Base-by-base conservation (phyloP, 2,113 vertebrate species). In the Erpornis zantholeuca region DNA sequence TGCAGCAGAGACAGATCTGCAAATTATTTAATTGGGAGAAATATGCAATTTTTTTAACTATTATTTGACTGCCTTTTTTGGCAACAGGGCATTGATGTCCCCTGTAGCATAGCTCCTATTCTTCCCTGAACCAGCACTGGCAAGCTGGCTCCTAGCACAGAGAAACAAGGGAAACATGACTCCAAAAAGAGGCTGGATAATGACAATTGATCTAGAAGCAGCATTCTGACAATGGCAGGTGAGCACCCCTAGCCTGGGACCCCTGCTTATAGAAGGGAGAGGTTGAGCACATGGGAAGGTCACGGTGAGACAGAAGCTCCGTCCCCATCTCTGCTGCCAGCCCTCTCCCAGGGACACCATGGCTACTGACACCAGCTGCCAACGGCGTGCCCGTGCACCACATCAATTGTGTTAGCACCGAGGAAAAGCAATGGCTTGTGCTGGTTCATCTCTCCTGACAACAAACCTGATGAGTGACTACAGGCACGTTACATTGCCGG, bases 401-500 rank as follows among this genome's bases (percentile, higher is more conserved):
- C 49, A 27, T 11, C 12, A 50, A 18, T 3, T 6, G 17, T 4
- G 10, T 12, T 5, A n/a, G 45, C 57, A 44, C 22, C 3, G 5
- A 36, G 56, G 36, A 25, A 72, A 49, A 61, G 45, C 4, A 20
- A 38, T 7, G 52, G 31, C 31, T 44, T 47, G 22, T 50, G 23
- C 9, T 22, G 27, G 33, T 29, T 53, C 35, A 33, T 21, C 23
- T 42, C 70, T 77, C 73, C 81, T 72, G 76, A 72, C 44, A 73
- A 31, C 40, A 52, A 81, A 44, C 17, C 49, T 17, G 42, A 8
- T 11, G 45, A n/a, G 49, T 56, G 56, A 83, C 82, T 56, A 47
- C 6, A 44, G 75, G 35, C 25, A 12, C 1, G 0, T 19, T 54
- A 23, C 11, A 9, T 3, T 17, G 66, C 49, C 0, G 0, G 63